Evolutionary conservation across 2,888 invertebrate genomes (phyloP).

Genomic region (Rhyacophila evoluta): DNA sequence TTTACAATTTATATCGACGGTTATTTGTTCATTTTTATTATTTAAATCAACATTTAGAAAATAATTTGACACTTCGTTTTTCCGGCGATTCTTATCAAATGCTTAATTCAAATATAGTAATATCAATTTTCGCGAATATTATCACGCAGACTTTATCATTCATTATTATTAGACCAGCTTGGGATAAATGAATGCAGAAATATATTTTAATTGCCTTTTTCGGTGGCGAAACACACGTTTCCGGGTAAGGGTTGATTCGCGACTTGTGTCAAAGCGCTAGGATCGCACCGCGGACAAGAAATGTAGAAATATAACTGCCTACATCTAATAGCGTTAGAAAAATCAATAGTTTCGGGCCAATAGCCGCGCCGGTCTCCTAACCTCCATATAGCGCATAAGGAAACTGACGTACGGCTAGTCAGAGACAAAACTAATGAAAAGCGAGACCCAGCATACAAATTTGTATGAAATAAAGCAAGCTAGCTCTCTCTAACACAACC

Average conservation of each 20-base stretch:
- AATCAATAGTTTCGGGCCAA: constrained; percentile 54
- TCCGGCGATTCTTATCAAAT: not conserved
- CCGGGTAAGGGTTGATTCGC: constrained; percentile 44
- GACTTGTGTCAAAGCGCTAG: constrained; percentile 44
- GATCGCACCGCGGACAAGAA: constrained; percentile 20
- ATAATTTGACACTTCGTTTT: constrained; percentile 19
- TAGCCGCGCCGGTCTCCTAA: constrained; percentile 52
- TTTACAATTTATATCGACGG: not conserved
- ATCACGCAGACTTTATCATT: not conserved
- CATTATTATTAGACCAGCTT: constrained; percentile 2
- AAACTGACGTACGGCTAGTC: constrained; percentile 29
- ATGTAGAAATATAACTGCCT: constrained; percentile 6
- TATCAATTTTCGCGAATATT: not conserved
- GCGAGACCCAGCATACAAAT: constrained; percentile 9
- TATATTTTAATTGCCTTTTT: constrained; percentile 1
- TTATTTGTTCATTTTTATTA: not conserved
- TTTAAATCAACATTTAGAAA: not conserved
- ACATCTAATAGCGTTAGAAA: constrained; percentile 34
- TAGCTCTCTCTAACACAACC: not conserved
- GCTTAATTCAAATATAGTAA: not conserved
- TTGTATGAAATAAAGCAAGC: not conserved
- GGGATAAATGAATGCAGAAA: not conserved
- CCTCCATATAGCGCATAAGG: constrained; percentile 50
- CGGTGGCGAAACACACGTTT: constrained; percentile 37
- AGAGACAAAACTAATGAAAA: constrained; percentile 21